Evolutionary conservation across 2,113 vertebrate genomes (phyloP).

Genomic region (Naja naja): DNA sequence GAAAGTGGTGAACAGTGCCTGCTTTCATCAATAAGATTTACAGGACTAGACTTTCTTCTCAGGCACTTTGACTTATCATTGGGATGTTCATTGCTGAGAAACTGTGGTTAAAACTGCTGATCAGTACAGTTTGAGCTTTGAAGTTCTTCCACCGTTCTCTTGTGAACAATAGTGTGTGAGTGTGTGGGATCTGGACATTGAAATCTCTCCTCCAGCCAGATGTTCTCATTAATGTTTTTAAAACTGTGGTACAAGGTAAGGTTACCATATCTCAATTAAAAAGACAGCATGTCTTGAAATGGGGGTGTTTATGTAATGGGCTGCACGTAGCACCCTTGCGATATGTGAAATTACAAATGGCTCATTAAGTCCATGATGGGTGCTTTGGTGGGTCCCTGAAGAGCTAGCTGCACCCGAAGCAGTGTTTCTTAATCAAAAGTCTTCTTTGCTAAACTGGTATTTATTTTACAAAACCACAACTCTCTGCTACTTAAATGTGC

Average conservation of each 20-base stretch:
- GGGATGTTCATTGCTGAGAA: neutral
- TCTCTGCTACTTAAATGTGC: neutral
- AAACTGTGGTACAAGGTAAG: neutral
- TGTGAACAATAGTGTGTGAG: neutral
- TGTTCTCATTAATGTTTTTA: neutral
- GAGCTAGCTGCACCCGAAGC: neutral
- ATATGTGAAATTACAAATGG: neutral
- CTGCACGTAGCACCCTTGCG: neutral
- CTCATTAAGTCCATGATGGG: neutral
- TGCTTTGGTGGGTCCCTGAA: neutral
- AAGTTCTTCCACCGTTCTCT: neutral
- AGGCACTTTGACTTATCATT: neutral
- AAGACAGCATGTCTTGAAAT: neutral
- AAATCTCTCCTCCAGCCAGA: neutral
- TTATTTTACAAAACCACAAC: neutral
- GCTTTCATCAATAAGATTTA: neutral
- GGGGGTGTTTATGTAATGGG: neutral
- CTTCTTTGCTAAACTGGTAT: neutral
- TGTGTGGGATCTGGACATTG: neutral
- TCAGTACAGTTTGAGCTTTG: neutral
- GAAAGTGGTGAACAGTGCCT: neutral
- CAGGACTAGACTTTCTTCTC: neutral
- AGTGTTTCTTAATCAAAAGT: neutral
- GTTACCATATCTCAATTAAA: neutral
- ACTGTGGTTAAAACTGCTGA: neutral